Conservation (phyloP, 2,113 vertebrate genomes). For the Rhinogobius similis region DNA sequence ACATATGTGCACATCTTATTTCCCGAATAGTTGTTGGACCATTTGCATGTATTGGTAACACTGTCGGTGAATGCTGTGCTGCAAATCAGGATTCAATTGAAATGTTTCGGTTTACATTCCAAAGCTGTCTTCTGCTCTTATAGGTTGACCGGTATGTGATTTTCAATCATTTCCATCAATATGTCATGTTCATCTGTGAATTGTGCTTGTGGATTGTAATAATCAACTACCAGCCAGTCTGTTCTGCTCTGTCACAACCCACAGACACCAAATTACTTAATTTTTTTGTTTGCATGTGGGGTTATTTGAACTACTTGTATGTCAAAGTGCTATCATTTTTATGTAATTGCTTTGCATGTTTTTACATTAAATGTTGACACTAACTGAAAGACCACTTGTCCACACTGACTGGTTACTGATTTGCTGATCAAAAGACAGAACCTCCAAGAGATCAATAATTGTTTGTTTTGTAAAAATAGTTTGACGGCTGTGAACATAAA, state of each 20-base stretch:
- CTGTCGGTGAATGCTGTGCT: neutral
- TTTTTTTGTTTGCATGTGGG: constrained; percentile 17
- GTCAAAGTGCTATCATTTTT: constrained; percentile 9
- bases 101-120: constrained; percentile 4
- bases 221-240: constrained; percentile 6
- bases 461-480: neutral
- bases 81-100: neutral
- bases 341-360: constrained; percentile 8
- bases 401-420: neutral
- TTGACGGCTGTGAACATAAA: neutral
- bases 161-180: neutral
- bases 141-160: neutral
- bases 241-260: constrained; percentile 4
- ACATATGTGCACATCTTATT: neutral
- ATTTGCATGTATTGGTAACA: neutral
- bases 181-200: constrained; percentile 25
- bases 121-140: neutral
- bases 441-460: neutral
- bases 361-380: constrained; percentile 14
- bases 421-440: neutral
- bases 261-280: constrained; percentile 13
- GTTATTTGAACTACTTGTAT: constrained; percentile 6
- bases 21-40: neutral
- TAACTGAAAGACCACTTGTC: neutral
- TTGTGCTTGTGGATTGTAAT: constrained; percentile 30